Evolutionary conservation across 2,888 invertebrate genomes (phyloP), one percentile per base, ranked within the genome.

Genomic region (Chaitophorus viminalis): DNA sequence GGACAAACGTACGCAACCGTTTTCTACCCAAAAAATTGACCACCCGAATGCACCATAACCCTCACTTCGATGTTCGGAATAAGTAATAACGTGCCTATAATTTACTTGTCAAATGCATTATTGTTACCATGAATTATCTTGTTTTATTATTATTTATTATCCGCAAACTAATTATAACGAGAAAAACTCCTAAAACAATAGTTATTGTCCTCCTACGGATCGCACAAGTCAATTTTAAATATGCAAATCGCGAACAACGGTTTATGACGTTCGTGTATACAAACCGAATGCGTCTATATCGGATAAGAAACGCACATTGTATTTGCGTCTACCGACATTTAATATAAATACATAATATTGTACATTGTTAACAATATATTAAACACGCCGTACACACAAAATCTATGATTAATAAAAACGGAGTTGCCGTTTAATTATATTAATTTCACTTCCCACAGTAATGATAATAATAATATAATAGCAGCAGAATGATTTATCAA

Each of bases 131-230:
- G 5, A 17, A 33, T n/a, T 60, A 25, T 6, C 31, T 36, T 11
- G 25, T 39, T 46, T 46, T 3, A 18, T 29, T 68, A 68, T 29
- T 29, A 11, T 0, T 75, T 25, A n/a, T n/a, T n/a, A n/a, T n/a
- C n/a, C 75, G 36, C n/a, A 36, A n/a, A 39, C 25, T 39, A 3
- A 39, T 68, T 4, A n/a, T n/a, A 21, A 68, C 18, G 21, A 29
- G 68, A 21, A 68, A 75, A 54, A 60, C 25, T 33, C 11, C 21
- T 11, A 79, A 39, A 68, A 39, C 6, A 36, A 68, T n/a, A 21
- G 29, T 46, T 29, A 68, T 39, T 68, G 81, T 81, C 81, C 29
- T 65, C 81, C 81, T 81, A 81, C 81, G 39, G 81, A 81, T 81
- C 81, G 8, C 68, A 81, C 68, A 65, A 39, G 81, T 81, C 9